phyloP scores from a whole-genome alignment of 2,888 invertebrate species.

The Cerceris rybyensis region DNA sequence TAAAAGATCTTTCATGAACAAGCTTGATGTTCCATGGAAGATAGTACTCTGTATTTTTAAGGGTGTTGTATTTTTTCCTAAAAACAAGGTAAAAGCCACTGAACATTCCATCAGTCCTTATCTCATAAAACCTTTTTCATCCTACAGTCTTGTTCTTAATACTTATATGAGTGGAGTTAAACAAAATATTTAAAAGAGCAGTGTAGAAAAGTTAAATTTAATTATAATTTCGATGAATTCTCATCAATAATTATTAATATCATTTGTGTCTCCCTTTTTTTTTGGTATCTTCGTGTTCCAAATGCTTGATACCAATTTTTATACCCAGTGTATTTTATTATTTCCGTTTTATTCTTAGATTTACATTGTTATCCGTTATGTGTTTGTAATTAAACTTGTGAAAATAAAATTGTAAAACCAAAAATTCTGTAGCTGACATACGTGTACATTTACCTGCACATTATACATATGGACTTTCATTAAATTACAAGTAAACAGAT shows the following conservation, averaged over 20 bases:
- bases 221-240: not conserved
- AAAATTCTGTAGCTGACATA: too few relatives aligned
- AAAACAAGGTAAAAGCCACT: constrained; percentile 15
- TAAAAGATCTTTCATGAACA: not conserved
- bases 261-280: not conserved
- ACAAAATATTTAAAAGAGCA: not conserved
- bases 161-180: not conserved
- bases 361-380: not conserved
- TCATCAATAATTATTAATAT: not conserved
- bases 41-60: constrained; percentile 17
- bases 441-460: too few relatives aligned
- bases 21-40: constrained; percentile 14
- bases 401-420: not conserved
- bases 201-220: not conserved
- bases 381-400: too few relatives aligned
- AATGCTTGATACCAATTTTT: not conserved
- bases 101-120: constrained; percentile 22
- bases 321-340: not conserved
- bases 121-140: constrained; percentile 13
- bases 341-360: not conserved
- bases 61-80: constrained; percentile 3
- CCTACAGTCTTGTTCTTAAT: not conserved
- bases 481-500: too few relatives aligned
- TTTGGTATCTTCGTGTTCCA: not conserved
- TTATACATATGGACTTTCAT: too few relatives aligned